These are phyloP conservation scores for Agonum fuliginosum DNA, from an alignment of 2,888 invertebrate genomes.

Conservation along the genomic window DNA sequence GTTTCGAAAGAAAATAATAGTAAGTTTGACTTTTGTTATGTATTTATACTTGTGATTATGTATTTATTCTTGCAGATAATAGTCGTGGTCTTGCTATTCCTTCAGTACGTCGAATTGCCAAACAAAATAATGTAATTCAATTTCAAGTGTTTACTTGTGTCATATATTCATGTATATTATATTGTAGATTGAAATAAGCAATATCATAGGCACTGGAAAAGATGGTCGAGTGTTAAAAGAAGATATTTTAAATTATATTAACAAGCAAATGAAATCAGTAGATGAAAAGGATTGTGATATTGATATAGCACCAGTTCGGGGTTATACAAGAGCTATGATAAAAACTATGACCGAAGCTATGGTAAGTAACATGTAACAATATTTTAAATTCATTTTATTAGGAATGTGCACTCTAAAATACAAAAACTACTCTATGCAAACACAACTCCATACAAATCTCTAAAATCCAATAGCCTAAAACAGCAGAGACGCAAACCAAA, in stretches of 20 bases:
- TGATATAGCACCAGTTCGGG: slow-evolving; percentile 81
- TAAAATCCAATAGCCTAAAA: too few species aligned
- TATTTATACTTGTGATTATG: not conserved
- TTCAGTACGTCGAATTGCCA: slow-evolving; percentile 94
- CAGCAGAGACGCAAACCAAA: too few species aligned
- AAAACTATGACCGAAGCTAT: slow-evolving; percentile 95
- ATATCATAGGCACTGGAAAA: slow-evolving; percentile 87
- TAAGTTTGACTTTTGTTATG: not conserved
- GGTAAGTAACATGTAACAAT: slow-evolving; percentile 71
- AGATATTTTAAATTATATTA: slow-evolving; percentile 86
- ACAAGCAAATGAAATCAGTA: slow-evolving; percentile 69
- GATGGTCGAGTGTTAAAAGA: slow-evolving; percentile 96
- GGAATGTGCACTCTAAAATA: not conserved
- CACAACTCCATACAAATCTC: too few species aligned
- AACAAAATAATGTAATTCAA: slow-evolving; percentile 86
- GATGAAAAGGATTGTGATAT: slow-evolving; percentile 68
- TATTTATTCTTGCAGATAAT: not conserved
- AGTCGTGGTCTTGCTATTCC: slow-evolving; percentile 85
- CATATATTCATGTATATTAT: slow-evolving; percentile 47
- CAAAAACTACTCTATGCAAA: too few species aligned
- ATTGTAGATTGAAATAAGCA: slow-evolving; percentile 80
- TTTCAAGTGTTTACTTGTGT: not conserved
- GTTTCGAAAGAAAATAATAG: not conserved
- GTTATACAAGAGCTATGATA: slow-evolving; percentile 94
- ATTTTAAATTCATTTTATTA: not conserved